A percentile compares a stretch with the other conserved stretches of the same genome.
These are phyloP conservation scores for Thamnophis sirtalis DNA, from an alignment of 2,113 vertebrate species.

Conservation along the genomic window DNA sequence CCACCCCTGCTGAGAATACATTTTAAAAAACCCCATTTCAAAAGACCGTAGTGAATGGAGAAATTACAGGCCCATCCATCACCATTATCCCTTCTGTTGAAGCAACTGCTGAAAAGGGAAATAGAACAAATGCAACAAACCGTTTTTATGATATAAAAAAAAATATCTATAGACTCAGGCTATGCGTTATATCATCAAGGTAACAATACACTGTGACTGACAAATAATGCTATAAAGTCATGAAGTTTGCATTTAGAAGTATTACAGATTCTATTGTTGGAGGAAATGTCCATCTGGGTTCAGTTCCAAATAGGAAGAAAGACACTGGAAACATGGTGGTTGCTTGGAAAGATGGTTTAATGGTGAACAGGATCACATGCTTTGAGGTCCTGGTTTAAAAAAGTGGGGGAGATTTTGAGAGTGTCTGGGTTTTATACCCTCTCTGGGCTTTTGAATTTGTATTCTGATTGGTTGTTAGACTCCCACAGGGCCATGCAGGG, in stretches of 20 bases:
- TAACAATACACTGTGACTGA: conserved; percentile 4
- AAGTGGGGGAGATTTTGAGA: too few relatives aligned
- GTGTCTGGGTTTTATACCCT: too few relatives aligned
- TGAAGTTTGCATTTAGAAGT: background rate
- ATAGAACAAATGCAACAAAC: conserved; percentile 32
- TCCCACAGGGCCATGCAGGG: too few relatives aligned
- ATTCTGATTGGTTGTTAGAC: too few relatives aligned
- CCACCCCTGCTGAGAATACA: conserved; percentile 44
- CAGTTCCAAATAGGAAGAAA: too few relatives aligned
- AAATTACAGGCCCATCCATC: conserved; percentile 41
- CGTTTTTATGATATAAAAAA: conserved; percentile 13
- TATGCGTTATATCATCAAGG: background rate
- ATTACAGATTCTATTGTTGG: background rate
- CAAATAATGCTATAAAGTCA: background rate
- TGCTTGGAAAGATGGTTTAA: too few relatives aligned
- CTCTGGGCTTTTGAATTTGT: too few relatives aligned
- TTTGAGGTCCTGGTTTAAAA: too few relatives aligned
- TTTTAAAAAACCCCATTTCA: conserved; percentile 21
- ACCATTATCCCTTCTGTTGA: conserved; percentile 21
- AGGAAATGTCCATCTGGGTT: too few relatives aligned
- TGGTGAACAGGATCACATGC: too few relatives aligned
- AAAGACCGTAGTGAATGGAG: conserved; percentile 27
- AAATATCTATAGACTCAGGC: background rate
- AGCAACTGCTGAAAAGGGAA: conserved; percentile 30
- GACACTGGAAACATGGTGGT: too few relatives aligned